Evolutionary conservation across 1,140 invertebrate species (phyloP).

Genomic region (Andrena cerasifolii): DNA sequence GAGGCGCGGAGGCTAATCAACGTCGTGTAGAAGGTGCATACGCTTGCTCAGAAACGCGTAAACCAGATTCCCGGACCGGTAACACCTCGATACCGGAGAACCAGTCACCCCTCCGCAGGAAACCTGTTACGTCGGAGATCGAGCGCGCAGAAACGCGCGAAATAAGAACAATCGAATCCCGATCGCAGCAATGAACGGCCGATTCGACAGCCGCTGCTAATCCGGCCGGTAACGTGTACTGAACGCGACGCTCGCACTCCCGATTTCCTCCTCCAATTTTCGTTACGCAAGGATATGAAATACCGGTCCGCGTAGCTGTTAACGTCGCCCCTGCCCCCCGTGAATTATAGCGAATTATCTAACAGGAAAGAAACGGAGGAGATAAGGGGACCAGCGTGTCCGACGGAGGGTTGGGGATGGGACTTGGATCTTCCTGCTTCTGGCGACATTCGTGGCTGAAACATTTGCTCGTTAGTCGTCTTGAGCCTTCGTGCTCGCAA

Average conservation of each 20-base stretch:
- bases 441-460: too few relatives aligned
- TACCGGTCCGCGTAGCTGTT: constrained; percentile 5
- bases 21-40: constrained; percentile 1
- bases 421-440: too few relatives aligned
- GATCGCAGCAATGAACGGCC: neutral
- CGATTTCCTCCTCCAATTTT: neutral
- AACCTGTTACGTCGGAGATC: constrained; percentile 32
- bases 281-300: constrained; percentile 39
- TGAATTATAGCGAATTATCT: neutral
- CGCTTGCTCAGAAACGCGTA: constrained; percentile 13
- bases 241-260: neutral
- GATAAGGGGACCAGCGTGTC: neutral
- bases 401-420: too few relatives aligned
- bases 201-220: neutral
- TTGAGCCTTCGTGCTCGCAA: too few relatives aligned
- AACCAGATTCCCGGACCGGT: constrained; percentile 41
- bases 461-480: too few relatives aligned
- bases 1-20: constrained; percentile 1
- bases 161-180: constrained; percentile 34
- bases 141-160: constrained; percentile 11
- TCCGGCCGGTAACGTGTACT: too few relatives aligned
- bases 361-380: neutral
- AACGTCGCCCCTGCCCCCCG: constrained; percentile 4
- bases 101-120: neutral
- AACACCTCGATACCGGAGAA: constrained; percentile 3